Evolutionary conservation across 2,888 invertebrate species (phyloP), one percentile per base, ranked within the genome.

Genomic region (Myathropa florea): DNA sequence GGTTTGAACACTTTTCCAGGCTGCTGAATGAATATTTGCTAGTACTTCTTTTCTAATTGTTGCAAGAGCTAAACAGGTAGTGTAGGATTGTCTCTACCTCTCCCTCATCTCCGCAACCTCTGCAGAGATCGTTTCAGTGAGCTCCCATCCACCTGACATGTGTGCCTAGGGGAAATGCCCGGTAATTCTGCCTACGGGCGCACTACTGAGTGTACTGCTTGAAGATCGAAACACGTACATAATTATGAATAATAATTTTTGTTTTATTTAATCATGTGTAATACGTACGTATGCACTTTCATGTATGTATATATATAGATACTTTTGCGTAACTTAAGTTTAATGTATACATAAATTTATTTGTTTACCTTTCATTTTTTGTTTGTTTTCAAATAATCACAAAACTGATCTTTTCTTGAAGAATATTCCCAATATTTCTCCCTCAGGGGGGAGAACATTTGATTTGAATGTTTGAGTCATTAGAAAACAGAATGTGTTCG

Each of bases 221-320:
- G 33, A 33, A 33, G 33, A 33, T 3, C 33, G 3, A 33, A 70
- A 60, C 53, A 53, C 14, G 53, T 60, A 61, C 55, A 73, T 77
- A 76, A 39, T 77, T 82, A 78, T 76, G 85, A 85, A 85, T 85
- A 79, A 77, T 85, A 80, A 64, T 83, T 61, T 77, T 61, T 81
- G 53, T 81, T 81, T 85, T 81, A 85, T 85, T 85, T 81, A 81
- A 81, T 77, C 81, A 77, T 85, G 72, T 72, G 76, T 82, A 85
- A 82, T 82, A 80, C 73, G 80, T 75, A 57, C 23, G 24, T 80
- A 65, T 73, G 59, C 64, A 61, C 63, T 77, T 59, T 71, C 71
- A 76, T 77, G 46, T 46, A 18, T 77, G 46, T 46, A 18, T 75
- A 70, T 63, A 75, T 64, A 75, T 63, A 70, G 46, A 64, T 75